A percentile compares a stretch with the other conserved stretches of the same genome.
Conservation (phyloP, 1,140 invertebrate species). For the Drepana arcuata region DNA sequence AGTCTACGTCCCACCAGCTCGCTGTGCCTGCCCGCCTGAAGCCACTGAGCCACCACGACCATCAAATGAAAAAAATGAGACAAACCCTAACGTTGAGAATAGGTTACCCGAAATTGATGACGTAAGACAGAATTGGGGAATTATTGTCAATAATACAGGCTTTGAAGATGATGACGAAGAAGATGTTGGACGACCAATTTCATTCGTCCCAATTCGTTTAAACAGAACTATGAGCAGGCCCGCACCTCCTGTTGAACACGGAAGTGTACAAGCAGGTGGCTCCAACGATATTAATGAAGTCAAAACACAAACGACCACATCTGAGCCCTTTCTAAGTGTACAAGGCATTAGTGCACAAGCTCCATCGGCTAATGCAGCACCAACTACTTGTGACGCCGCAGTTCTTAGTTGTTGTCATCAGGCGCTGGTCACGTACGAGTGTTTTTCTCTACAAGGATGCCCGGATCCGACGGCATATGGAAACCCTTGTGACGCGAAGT, state of each 20-base stretch:
- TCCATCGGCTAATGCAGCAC: conserved; percentile 31
- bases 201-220: conserved; percentile 20
- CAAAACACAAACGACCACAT: not conserved
- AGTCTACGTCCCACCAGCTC: conserved; percentile 25
- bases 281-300: not conserved
- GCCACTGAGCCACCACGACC: conserved; percentile 1
- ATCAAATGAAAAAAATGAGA: not conserved
- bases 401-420: conserved; percentile 77
- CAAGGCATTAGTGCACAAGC: not conserved
- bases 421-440: conserved; percentile 57
- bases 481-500: conserved; percentile 73
- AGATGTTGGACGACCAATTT: conserved; percentile 18
- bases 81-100: conserved; percentile 1
- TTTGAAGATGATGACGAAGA: conserved; percentile 13
- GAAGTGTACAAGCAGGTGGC: conserved; percentile 12
- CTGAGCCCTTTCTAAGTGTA: not conserved
- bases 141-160: conserved; percentile 16
- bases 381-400: conserved; percentile 76
- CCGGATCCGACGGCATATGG: conserved; percentile 75
- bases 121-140: conserved; percentile 30
- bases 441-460: conserved; percentile 79
- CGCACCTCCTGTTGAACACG: conserved; percentile 21
- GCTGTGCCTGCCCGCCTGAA: conserved; percentile 20
- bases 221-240: conserved; percentile 16
- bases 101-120: conserved; percentile 32